Conservation (phyloP, 2,888 invertebrate species). For the Anagyrus pseudococci region DNA sequence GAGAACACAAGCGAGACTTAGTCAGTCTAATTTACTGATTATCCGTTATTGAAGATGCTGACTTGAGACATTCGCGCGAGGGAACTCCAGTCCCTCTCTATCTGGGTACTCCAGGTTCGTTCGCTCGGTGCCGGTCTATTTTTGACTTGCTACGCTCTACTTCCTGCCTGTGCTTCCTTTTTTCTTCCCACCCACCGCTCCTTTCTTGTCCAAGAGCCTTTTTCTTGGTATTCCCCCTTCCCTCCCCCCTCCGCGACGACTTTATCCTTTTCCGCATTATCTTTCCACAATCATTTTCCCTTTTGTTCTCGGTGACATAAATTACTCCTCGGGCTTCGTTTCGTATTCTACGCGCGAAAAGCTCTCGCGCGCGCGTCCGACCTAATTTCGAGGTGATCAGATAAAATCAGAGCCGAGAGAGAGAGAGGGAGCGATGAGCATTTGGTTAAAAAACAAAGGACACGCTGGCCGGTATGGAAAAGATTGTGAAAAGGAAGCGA, state of each 20-base stretch:
- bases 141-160: too few relatives aligned
- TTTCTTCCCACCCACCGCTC: constrained; percentile 5
- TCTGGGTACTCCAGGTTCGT: too few relatives aligned
- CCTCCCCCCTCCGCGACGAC: too few relatives aligned
- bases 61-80: constrained; percentile 29
- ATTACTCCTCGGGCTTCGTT: constrained; percentile 9
- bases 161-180: constrained; percentile 1
- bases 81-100: too few relatives aligned
- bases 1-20: constrained; percentile 8
- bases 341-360: constrained; percentile 21
- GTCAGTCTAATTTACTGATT: constrained; percentile 55
- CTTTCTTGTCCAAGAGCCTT: too few relatives aligned
- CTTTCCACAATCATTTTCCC: constrained; percentile 23
- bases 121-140: too few relatives aligned
- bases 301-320: constrained; percentile 20
- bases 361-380: constrained; percentile 7
- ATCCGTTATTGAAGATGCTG: constrained; percentile 56
- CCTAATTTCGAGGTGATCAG: constrained; percentile 24
- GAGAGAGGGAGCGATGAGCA: background rate
- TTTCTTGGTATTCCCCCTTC: too few relatives aligned
- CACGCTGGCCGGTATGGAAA: background rate
- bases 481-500: too few relatives aligned
- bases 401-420: background rate
- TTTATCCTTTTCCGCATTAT: constrained; percentile 11
- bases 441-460: too few relatives aligned